Evolutionary conservation across 2,113 vertebrate genomes (phyloP).

Genomic region (Tachysurus vachellii): DNA sequence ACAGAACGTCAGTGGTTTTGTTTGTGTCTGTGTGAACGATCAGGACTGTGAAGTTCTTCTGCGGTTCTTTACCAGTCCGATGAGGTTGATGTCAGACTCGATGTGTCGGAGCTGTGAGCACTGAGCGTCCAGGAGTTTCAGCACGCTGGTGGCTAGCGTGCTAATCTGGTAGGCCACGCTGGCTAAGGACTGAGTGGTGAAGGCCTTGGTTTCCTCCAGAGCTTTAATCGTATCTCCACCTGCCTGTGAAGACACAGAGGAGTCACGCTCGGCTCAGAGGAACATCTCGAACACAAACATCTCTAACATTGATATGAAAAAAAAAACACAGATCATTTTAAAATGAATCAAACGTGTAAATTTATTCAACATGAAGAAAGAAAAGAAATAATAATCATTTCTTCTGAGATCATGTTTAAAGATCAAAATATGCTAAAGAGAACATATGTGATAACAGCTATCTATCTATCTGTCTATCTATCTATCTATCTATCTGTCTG

Average conservation of each 20-base stretch:
- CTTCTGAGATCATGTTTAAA: no score
- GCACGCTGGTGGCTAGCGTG: constrained; percentile 62
- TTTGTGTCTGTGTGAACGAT: background rate
- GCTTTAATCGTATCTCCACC: constrained; percentile 50
- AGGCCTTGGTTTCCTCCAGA: constrained; percentile 58
- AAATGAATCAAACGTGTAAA: no score
- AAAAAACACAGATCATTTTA: no score
- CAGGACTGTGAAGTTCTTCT: background rate
- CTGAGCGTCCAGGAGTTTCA: constrained; percentile 77
- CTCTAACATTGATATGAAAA: background rate
- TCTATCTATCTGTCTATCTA: no score
- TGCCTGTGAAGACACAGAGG: constrained; percentile 33
- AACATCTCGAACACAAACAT: background rate
- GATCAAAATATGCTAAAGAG: no score
- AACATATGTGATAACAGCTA: no score
- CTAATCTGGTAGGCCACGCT: constrained; percentile 60
- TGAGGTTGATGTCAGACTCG: constrained; percentile 66
- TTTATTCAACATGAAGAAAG: no score
- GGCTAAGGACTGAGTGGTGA: constrained; percentile 56
- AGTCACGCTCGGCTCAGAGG: background rate
- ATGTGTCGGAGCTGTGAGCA: constrained; percentile 62
- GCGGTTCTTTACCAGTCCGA: constrained; percentile 67
- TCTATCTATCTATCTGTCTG: no score
- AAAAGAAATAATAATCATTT: no score
- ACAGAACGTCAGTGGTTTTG: background rate